Evolutionary conservation across 2,113 vertebrate species (phyloP).

Genomic region (Desmodus rotundus): DNA sequence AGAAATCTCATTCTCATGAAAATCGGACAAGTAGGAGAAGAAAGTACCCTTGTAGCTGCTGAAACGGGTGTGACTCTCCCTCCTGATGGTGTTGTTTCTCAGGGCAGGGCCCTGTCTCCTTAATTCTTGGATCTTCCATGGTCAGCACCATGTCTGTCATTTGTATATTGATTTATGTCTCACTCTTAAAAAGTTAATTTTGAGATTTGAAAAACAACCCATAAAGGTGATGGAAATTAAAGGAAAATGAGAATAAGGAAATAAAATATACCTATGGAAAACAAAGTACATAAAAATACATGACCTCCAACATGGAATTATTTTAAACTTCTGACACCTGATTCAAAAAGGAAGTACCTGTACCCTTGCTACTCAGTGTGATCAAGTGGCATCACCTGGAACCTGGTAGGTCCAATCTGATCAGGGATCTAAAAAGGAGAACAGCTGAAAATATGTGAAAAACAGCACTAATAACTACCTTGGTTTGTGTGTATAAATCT

Average conservation of each 20-base stretch:
- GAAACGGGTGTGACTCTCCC: not conserved
- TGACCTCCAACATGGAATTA: not conserved
- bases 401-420: not conserved
- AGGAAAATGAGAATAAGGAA: slow-evolving; percentile 17
- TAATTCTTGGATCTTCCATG: not conserved
- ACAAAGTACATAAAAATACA: not conserved
- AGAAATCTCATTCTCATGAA: not conserved
- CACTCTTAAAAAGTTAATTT: not conserved
- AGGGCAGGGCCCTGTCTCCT: not conserved
- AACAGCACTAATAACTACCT: not conserved
- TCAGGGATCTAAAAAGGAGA: not conserved
- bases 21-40: not conserved
- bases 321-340: not conserved
- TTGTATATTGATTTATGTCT: not conserved
- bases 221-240: not conserved
- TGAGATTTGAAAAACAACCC: not conserved
- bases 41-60: not conserved
- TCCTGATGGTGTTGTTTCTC: not conserved
- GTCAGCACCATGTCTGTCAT: not conserved
- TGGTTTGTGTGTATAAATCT: not conserved
- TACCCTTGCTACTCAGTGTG: not conserved
- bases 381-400: not conserved
- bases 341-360: not conserved
- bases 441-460: not conserved
- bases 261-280: not conserved